A percentile compares a stretch with the other conserved stretches of the same genome.
These are phyloP conservation scores for Molorchus minor DNA, from an alignment of 2,888 invertebrate genomes.

Conservation along the genomic window DNA sequence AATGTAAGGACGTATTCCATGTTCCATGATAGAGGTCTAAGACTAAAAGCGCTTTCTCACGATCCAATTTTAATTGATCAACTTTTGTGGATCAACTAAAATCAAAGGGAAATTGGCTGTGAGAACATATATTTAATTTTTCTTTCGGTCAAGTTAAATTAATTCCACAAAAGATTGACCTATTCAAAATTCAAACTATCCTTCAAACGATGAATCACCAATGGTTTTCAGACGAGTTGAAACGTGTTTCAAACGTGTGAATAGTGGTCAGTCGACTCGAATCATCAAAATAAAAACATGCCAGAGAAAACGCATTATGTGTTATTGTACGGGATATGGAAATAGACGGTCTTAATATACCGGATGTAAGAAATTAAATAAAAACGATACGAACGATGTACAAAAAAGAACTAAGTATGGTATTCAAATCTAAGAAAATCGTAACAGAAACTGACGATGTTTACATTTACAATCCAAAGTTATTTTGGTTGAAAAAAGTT, in stretches of 20 bases:
- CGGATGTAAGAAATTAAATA: background rate
- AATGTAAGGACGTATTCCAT: too few species aligned
- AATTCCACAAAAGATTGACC: too few species aligned
- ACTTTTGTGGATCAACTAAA: too few species aligned
- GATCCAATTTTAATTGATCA: background rate
- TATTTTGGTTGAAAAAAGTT: background rate
- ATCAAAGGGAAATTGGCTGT: too few species aligned
- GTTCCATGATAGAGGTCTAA: too few species aligned
- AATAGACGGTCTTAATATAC: background rate
- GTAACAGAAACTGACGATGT: background rate
- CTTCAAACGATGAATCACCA: background rate
- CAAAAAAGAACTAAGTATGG: background rate
- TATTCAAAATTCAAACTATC: too few species aligned
- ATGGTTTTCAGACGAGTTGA: background rate
- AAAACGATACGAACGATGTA: slow-evolving; percentile 2
- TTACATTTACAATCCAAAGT: background rate
- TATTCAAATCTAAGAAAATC: background rate
- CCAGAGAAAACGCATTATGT: background rate
- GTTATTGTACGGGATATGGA: background rate
- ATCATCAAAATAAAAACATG: background rate
- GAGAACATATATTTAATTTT: too few species aligned
- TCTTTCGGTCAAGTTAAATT: too few species aligned
- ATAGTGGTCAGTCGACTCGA: background rate
- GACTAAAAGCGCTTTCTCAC: background rate
- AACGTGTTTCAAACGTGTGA: background rate